Base-by-base conservation (phyloP, 2,888 invertebrate genomes). In the Macrostomum cliftonense region DNA sequence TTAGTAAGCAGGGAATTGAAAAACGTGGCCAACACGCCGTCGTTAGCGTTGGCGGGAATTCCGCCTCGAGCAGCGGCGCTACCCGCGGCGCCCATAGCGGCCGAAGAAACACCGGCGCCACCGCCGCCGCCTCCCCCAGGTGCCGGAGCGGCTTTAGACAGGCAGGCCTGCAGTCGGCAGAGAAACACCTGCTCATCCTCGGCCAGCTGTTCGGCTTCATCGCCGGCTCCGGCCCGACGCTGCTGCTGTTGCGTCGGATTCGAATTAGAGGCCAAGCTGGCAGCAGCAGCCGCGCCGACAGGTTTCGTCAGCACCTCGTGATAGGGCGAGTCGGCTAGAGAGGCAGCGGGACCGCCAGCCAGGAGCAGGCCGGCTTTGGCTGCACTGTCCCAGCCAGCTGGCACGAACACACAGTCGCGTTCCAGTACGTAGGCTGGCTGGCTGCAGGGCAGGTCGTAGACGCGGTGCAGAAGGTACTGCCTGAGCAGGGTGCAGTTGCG, bases 361-460 rank as follows among this genome's bases (percentile, higher is more conserved):
- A 28, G 28, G 60, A 95, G 77, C 74, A 95, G 93, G 71, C 84
- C 81, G 68, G 95, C 88, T 77, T 95, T 95, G 75, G 93, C 93
- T 75, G 88, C 81, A 73, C 87, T 93, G 73, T 95, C 95, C 95
- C 95, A 95, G 54, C 93, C 95, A 56, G 89, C 81, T 54, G 95
- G 95, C 73, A 95, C 88, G 65, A 95, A 81, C 55, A 95, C 87
- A 50, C 89, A 86, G 73, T 95, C 93, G 72, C 89, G 91, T 73
- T 95, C 95, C 13, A 95, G 91, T 55, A 95, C 89, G 58, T 89
- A 77, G 53, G 91, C 91, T 46, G 91, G 88, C 52, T 87, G 86
- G 64, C 83, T 78, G 74, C 95, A 95, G 45, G 91, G 89, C 73
- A 95, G 79, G 48, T 81, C 82, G 72, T 93, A 95, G 74, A 93